Percentiles rank a stretch among this genome's conserved stretches.
These are phyloP conservation scores for Alviniconcha marisindica DNA, from an alignment of 1,140 invertebrate genomes.

Conservation along the genomic window DNA sequence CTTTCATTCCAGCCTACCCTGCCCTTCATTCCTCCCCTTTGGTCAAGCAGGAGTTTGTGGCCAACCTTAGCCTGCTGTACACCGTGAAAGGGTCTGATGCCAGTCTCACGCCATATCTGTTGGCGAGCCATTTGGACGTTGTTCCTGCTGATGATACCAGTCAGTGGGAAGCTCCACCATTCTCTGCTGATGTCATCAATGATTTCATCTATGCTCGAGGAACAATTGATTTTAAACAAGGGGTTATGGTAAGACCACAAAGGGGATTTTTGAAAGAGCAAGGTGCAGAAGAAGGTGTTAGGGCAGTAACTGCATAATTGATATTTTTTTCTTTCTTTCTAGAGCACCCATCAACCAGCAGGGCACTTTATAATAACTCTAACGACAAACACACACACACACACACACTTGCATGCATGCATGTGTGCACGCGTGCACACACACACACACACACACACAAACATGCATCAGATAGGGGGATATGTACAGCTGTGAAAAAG, in stretches of 20 bases:
- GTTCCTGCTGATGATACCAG: slow-evolving; percentile 77
- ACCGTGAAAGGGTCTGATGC: slow-evolving; percentile 69
- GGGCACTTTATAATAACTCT: no score
- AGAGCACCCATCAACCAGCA: no score
- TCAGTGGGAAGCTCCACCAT: slow-evolving; percentile 78
- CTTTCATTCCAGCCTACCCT: slow-evolving; percentile 74
- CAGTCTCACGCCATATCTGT: slow-evolving; percentile 77
- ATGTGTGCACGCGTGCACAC: no score
- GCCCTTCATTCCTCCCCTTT: slow-evolving; percentile 74
- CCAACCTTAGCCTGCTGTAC: slow-evolving; percentile 79
- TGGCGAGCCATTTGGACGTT: slow-evolving; percentile 80
- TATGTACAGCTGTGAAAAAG: no score
- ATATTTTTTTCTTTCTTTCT: no score
- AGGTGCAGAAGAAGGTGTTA: no score
- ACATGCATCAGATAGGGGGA: no score
- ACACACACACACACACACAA: no score
- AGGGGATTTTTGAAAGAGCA: no score
- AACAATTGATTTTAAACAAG: slow-evolving; percentile 79
- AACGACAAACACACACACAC: no score
- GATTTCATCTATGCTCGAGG: slow-evolving; percentile 80
- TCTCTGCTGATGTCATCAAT: slow-evolving; percentile 77
- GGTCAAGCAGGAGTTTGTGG: slow-evolving; percentile 76
- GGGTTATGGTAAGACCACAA: slow-evolving; percentile 77
- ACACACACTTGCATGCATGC: no score
- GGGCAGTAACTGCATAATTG: no score